A percentile compares a stretch with the other conserved stretches of the same genome.
phyloP scores from a whole-genome alignment of 2,113 vertebrate genomes.

The Poicephalus gulielmi region DNA sequence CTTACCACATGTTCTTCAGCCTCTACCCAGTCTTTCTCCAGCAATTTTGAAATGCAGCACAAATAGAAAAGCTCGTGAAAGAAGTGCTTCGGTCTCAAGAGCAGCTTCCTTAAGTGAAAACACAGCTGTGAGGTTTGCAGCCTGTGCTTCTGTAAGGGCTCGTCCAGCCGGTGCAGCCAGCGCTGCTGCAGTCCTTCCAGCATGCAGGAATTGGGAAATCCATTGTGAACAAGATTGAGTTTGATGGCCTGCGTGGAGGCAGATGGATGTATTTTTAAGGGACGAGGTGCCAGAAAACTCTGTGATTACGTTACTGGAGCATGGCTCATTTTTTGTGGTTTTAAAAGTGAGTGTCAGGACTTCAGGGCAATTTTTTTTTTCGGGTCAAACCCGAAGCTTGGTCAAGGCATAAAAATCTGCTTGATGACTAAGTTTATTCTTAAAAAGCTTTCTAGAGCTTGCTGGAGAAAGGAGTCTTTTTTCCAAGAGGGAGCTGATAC shows the following conservation, averaged over 20 bases:
- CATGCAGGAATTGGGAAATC: conserved; percentile 73
- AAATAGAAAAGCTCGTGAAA: conserved; percentile 59
- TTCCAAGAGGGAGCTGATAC: conserved; percentile 58
- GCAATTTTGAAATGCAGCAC: conserved; percentile 11
- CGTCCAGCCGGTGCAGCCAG: conserved; percentile 58
- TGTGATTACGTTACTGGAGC: conserved; percentile 78
- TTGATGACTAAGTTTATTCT: conserved; percentile 79
- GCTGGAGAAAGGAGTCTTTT: conserved; percentile 32
- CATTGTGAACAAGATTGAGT: conserved; percentile 71
- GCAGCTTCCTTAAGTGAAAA: conserved; percentile 74
- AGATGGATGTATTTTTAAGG: conserved; percentile 81
- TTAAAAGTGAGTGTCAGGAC: conserved; percentile 75
- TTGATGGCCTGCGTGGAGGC: conserved; percentile 71
- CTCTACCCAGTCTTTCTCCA: conserved; percentile 26
- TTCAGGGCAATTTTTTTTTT: conserved; percentile 65
- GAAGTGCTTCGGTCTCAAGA: conserved; percentile 48
- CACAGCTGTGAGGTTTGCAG: conserved; percentile 72
- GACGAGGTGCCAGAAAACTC: conserved; percentile 73
- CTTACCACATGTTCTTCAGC: neutral
- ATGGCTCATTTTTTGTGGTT: conserved; percentile 74
- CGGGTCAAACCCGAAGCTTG: conserved; percentile 71
- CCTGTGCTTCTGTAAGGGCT: conserved; percentile 52
- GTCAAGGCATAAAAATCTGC: conserved; percentile 73
- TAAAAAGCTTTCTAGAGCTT: conserved; percentile 74
- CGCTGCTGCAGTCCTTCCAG: conserved; percentile 63